phyloP scores from a whole-genome alignment of 1,140 invertebrate species.

The Drosophila kikkawai region DNA sequence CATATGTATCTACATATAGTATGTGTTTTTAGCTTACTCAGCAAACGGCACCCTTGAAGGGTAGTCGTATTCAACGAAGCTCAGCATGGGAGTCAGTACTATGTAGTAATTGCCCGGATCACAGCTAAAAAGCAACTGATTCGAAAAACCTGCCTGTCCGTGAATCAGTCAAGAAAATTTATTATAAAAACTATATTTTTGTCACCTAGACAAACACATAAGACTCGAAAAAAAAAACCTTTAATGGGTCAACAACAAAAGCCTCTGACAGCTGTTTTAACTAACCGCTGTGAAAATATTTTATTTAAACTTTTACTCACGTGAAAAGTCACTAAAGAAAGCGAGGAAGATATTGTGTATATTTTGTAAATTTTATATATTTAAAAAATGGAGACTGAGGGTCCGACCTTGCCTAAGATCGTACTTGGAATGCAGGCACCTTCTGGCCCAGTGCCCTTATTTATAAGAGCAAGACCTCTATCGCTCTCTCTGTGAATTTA shows the following conservation, averaged over 20 bases:
- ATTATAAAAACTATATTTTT: slow-evolving; percentile 10
- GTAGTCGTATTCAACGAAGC: slow-evolving; percentile 17
- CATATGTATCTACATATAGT: slow-evolving; percentile 22
- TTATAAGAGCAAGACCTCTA: slow-evolving; percentile 28
- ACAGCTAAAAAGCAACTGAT: slow-evolving; percentile 25
- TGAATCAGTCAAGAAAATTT: slow-evolving; percentile 2
- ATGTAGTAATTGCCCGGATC: slow-evolving; percentile 10
- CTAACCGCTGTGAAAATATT: slow-evolving; percentile 4
- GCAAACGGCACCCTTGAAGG: slow-evolving; percentile 23
- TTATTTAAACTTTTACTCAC: slow-evolving; percentile 22
- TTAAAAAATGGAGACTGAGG: background rate
- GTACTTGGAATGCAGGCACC: slow-evolving; percentile 16
- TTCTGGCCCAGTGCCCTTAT: slow-evolving; percentile 31
- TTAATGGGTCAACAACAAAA: slow-evolving; percentile 32
- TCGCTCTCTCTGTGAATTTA: slow-evolving; percentile 14
- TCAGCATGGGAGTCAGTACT: slow-evolving; percentile 1
- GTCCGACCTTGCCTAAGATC: slow-evolving; percentile 25
- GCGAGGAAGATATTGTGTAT: background rate
- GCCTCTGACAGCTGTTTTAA: slow-evolving; percentile 43
- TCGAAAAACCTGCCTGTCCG: background rate
- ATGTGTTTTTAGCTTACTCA: slow-evolving; percentile 27
- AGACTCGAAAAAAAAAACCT: slow-evolving; percentile 4
- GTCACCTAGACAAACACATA: slow-evolving; percentile 1
- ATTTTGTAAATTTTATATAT: background rate
- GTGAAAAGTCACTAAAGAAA: slow-evolving; percentile 7